Evolutionary conservation across 2,888 invertebrate genomes (phyloP).

Genomic region (Cephus spinipes): DNA sequence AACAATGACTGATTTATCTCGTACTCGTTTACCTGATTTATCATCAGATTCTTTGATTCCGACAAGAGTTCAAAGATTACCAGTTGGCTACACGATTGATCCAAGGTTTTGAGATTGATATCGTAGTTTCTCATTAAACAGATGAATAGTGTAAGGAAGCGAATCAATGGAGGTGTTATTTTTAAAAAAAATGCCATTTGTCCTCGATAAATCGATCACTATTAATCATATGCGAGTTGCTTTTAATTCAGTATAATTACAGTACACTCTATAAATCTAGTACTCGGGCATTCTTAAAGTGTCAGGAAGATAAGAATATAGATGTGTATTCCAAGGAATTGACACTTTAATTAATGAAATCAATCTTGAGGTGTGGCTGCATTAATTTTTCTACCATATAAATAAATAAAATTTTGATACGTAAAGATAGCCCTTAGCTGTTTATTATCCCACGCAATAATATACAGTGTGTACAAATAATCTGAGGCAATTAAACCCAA

Average conservation of each 20-base stretch:
- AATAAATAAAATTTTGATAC: background rate
- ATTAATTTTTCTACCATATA: background rate
- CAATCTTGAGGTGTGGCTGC: background rate
- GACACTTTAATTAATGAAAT: background rate
- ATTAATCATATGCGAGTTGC: background rate
- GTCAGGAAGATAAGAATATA: background rate
- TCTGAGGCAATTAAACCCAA: background rate
- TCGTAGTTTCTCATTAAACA: background rate
- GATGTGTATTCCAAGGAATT: background rate
- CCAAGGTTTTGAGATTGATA: background rate
- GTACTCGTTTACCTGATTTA: background rate
- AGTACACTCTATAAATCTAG: background rate
- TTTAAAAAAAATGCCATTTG: background rate
- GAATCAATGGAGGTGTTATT: background rate
- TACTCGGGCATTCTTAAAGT: background rate
- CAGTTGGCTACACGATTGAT: background rate
- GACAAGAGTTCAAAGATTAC: background rate
- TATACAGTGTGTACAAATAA: background rate
- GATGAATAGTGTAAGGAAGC: background rate
- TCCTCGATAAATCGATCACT: background rate
- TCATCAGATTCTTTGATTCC: background rate
- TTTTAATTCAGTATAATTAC: background rate
- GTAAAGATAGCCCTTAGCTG: background rate
- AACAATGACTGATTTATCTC: background rate
- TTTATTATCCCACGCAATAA: background rate